Evolutionary conservation across 2,888 invertebrate genomes (phyloP).

Genomic region (Ectemnius cavifrons): DNA sequence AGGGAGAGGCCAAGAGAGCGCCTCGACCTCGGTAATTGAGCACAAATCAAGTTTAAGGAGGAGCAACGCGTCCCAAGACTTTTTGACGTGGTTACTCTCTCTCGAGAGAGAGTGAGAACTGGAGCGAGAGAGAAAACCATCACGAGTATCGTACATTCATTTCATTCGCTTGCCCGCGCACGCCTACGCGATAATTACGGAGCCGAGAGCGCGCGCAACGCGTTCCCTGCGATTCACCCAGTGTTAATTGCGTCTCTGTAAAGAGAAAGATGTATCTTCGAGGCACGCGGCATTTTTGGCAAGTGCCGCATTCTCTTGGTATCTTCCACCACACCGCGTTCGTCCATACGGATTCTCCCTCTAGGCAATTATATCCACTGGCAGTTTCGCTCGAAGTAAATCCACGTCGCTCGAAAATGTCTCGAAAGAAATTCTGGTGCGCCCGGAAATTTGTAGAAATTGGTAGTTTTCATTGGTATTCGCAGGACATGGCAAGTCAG

Average conservation of each 20-base stretch:
- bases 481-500: background rate
- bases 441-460: constrained; percentile 13
- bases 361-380: constrained; percentile 36
- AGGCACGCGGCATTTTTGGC: constrained; percentile 50
- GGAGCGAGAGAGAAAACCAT: constrained; percentile 8
- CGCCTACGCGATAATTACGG: constrained; percentile 56
- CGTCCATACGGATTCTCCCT: constrained; percentile 42
- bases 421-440: no score
- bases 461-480: background rate
- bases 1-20: constrained; percentile 52
- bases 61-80: constrained; percentile 39
- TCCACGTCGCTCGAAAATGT: background rate
- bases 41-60: constrained; percentile 78
- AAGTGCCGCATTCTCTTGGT: constrained; percentile 35
- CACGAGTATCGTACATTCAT: constrained; percentile 41
- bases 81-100: constrained; percentile 26
- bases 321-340: constrained; percentile 17
- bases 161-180: constrained; percentile 40
- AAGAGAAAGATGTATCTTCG: constrained; percentile 29
- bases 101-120: background rate
- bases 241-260: constrained; percentile 58
- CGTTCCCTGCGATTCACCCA: constrained; percentile 31
- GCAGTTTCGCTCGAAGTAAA: background rate
- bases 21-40: constrained; percentile 71
- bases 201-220: constrained; percentile 13